Percentiles rank a stretch among this genome's conserved stretches.
These are phyloP conservation scores for Melanotaenia pygmaea DNA, from an alignment of 2,797 vertebrate genomes.

Conservation along the genomic window DNA sequence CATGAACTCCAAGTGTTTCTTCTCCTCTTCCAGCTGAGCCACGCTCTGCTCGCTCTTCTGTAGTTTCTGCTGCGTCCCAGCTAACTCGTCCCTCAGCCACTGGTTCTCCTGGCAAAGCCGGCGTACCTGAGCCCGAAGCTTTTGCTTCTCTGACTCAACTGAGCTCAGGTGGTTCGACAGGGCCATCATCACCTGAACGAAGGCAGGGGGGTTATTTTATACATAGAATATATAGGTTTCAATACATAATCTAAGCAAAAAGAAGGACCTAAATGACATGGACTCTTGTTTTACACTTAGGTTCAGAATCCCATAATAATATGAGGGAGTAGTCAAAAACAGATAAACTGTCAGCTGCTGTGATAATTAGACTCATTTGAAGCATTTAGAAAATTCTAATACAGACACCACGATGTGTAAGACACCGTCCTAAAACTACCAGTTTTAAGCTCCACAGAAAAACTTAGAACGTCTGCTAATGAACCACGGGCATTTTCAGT, in stretches of 20 bases:
- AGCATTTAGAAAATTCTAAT: no score
- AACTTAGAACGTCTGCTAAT: slow-evolving; percentile 19
- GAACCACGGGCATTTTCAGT: slow-evolving; percentile 15
- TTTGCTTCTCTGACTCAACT: slow-evolving; percentile 98
- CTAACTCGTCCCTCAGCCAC: slow-evolving; percentile 96
- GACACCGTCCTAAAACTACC: neutral
- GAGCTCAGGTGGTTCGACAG: slow-evolving; percentile 94
- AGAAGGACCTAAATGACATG: neutral
- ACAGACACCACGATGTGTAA: neutral
- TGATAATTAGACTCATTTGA: no score
- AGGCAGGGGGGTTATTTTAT: neutral
- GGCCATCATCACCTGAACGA: slow-evolving; percentile 95
- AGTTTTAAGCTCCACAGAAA: neutral
- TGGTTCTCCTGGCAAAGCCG: slow-evolving; percentile 98
- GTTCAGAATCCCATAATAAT: no score
- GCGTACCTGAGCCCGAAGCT: slow-evolving; percentile 95
- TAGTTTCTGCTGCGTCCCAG: slow-evolving; percentile 96
- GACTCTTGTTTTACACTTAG: no score
- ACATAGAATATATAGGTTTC: no score
- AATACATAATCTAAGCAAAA: neutral
- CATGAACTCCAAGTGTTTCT: slow-evolving; percentile 98
- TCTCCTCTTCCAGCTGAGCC: slow-evolving; percentile 98
- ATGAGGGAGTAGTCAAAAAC: no score
- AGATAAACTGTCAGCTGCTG: no score
- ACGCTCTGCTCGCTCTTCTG: slow-evolving; percentile 96